Base-by-base conservation (phyloP, 2,888 invertebrate genomes). In the Sphecodes monilicornis region DNA sequence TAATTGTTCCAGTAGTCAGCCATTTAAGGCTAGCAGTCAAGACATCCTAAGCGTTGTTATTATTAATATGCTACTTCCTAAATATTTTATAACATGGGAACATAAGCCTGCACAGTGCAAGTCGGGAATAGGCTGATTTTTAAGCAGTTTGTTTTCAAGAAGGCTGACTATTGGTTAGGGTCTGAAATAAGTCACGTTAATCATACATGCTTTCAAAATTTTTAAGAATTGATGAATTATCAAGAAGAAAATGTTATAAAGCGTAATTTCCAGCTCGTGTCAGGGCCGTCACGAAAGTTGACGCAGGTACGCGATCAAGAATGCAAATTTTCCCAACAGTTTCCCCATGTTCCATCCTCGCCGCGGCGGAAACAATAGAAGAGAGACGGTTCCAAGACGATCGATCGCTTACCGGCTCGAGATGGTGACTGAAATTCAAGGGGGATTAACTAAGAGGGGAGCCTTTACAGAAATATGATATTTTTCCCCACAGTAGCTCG, bases 381-480 rank as follows among this genome's bases (percentile, higher is more conserved):
- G 89, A 91, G 92, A 89, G 91, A 92, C 87, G 89, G 88, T 88
- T 90, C 89, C 88, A 90, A 89, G 91, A 89, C 91, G 92, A 93
- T 93, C 93, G 93, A 93, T 93, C 92, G 91, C 88, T 88, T 86
- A 81, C 84, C 86, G 89, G 83, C 87, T 85, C 86, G 88, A 85
- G 87, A 86, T 85, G 86, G 84, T 87, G 88, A 83, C 85, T 78
- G 78, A 85, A 83, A 82, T 90, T 89, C 87, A 90, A 90, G 91
- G 90, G 90, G 86, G 86, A 81, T 57, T 76, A 78, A 64, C 76
- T 32, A 43, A 39, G 57, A 4, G 60, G 50, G 72, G 72, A 68
- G 88, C 90, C 91, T 92, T 92, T 90, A 92, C 91, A 90, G 92
- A 93, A 93, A 92, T 92, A 92, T 91, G 91, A 92, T 93, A 93